A percentile compares a stretch with the other conserved stretches of the same genome.
Evolutionary conservation across 1,140 invertebrate species (phyloP).

Genomic region (Zaprionus camerounensis): DNA sequence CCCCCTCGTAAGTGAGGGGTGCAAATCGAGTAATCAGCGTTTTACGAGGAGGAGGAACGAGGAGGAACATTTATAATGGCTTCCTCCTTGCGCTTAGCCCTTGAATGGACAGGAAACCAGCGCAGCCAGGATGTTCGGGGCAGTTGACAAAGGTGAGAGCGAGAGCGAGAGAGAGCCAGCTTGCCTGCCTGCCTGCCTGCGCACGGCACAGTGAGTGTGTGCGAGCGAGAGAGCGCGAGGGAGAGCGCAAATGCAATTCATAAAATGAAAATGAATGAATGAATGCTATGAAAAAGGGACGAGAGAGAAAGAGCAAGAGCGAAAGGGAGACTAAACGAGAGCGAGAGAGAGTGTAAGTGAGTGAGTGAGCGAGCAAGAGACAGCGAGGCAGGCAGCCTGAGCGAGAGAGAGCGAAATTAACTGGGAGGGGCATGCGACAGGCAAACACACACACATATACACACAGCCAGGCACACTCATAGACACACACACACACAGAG

Average conservation of each 20-base stretch:
- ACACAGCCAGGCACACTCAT: not conserved
- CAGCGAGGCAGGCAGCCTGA: not conserved
- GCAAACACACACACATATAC: slow-evolving; percentile 27
- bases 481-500: slow-evolving; percentile 1
- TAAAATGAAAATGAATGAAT: slow-evolving; percentile 78
- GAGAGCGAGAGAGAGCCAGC: not conserved
- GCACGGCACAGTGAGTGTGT: not conserved
- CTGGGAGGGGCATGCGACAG: slow-evolving; percentile 68
- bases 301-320: slow-evolving; percentile 10
- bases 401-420: slow-evolving; percentile 62
- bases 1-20: slow-evolving; percentile 23
- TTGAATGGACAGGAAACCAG: slow-evolving; percentile 44
- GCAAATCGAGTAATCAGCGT: slow-evolving; percentile 63
- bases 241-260: slow-evolving; percentile 76
- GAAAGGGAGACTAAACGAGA: slow-evolving; percentile 7
- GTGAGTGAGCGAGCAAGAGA: slow-evolving; percentile 14
- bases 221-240: slow-evolving; percentile 50
- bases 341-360: not conserved
- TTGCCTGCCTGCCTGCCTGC: slow-evolving; percentile 25
- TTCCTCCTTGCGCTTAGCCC: slow-evolving; percentile 51
- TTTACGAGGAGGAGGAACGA: slow-evolving; percentile 27
- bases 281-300: slow-evolving; percentile 27
- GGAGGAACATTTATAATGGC: slow-evolving; percentile 70
- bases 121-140: slow-evolving; percentile 14
- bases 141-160: slow-evolving; percentile 12